Conservation (phyloP, 1,140 invertebrate genomes). For the Caenorhabditis remanei region DNA sequence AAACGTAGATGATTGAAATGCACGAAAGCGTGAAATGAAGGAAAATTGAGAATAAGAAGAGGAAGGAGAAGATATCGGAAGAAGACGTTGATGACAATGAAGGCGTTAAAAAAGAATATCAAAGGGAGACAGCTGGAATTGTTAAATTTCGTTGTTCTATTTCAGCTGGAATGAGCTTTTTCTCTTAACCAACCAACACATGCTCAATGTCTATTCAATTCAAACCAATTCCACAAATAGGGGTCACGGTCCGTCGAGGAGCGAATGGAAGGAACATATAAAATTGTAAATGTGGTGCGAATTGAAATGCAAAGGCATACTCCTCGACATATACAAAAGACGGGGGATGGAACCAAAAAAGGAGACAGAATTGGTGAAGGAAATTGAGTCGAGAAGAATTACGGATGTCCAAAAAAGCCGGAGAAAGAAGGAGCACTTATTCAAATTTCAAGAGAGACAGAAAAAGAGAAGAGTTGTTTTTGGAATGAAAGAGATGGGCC, state of each 20-base stretch:
- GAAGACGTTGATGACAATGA: neutral
- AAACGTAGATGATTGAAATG: slow-evolving; percentile 31
- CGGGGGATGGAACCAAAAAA: neutral
- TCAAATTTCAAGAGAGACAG: slow-evolving; percentile 45
- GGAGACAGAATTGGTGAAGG: neutral
- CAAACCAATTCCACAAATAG: slow-evolving; percentile 9
- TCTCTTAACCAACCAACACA: neutral
- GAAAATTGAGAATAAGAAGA: neutral
- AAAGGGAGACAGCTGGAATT: neutral
- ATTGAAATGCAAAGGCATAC: slow-evolving; percentile 26
- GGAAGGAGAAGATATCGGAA: neutral
- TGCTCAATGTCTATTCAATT: neutral
- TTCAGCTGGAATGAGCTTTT: neutral
- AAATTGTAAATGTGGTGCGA: slow-evolving; percentile 33
- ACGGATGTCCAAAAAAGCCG: neutral
- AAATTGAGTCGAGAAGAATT: slow-evolving; percentile 52
- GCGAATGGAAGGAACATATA: neutral
- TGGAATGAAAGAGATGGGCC: slow-evolving; percentile 10
- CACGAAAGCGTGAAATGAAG: slow-evolving; percentile 41
- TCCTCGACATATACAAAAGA: neutral
- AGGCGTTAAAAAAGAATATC: neutral
- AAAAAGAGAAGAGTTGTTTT: slow-evolving; percentile 21
- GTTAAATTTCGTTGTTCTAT: neutral
- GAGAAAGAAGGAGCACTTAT: slow-evolving; percentile 28
- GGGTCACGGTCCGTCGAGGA: neutral